Evolutionary conservation across 2,888 invertebrate genomes (phyloP), one percentile per base, ranked within the genome.

Genomic region (Mythimna impura): DNA sequence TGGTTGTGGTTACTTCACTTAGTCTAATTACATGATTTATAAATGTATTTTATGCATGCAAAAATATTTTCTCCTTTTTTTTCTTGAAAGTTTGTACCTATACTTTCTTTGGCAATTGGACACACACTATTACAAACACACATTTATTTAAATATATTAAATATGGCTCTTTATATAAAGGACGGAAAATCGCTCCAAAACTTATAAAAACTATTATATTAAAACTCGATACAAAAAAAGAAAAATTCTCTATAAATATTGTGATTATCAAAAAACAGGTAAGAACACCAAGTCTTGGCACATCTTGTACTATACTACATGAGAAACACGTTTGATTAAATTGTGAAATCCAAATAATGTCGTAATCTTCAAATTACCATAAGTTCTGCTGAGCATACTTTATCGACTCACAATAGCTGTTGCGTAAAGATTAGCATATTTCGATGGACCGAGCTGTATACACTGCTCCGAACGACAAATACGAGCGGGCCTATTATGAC

Each of bases 31-130:
- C 47, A 77, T 79, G 77, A 78, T 85, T 61, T 79, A 86, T 85
- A 87, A 86, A 81, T 87, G 88, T 87, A 76, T 87, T 86, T 90
- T 90, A 90, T 91, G 90, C 93, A 94, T 94, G 94, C 93, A 93
- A 91, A 89, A 90, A 89, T 87, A 89, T 88, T 84, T 83, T 84
- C 87, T 84, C 72, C 86, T 82, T 87, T 86, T 86, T n/a, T 85
- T 86, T 81, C 61, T 84, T 83, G 85, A 89, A 89, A 87, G 87
- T 93, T 92, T 94, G 93, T 94, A 93, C 93, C 90, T 90, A 92
- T 88, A 92, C 89, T 89, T 91, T 95, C 95, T 95, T 95, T 95
- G 95, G 95, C 92, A 93, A 92, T 91, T 90, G 89, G 88, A 90
- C 89, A 88, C 91, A 90, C 89, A 86, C 87, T 88, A 86, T 89